phyloP scores from a whole-genome alignment of 1,140 invertebrate species.

The Caenorhabditis brenneri region DNA sequence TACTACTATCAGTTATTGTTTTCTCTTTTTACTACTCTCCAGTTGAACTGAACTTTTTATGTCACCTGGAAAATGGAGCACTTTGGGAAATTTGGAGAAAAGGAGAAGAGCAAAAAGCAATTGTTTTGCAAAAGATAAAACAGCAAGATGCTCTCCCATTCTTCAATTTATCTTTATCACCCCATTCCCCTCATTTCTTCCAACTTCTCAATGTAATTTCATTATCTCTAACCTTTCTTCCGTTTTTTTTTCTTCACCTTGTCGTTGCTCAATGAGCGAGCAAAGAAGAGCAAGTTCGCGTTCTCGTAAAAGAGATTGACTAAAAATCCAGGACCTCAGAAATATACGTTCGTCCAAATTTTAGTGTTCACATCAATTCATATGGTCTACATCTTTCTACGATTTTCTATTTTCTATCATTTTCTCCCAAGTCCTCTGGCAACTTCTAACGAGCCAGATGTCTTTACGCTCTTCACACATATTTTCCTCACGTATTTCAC shows the following conservation, averaged over 20 bases:
- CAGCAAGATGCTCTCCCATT: neutral
- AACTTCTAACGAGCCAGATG: slow-evolving; percentile 33
- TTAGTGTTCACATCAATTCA: slow-evolving; percentile 39
- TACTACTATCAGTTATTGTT: neutral
- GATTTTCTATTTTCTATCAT: neutral
- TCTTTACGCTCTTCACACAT: neutral
- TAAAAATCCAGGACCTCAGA: neutral
- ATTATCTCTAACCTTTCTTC: slow-evolving; percentile 40
- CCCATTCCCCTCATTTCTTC: slow-evolving; percentile 17
- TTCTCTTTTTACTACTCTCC: neutral
- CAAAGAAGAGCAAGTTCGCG: neutral
- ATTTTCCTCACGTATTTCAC: neutral
- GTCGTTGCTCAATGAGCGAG: slow-evolving; percentile 26
- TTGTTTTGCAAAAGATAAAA: slow-evolving; percentile 1
- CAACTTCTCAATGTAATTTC: neutral
- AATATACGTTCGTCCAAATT: neutral
- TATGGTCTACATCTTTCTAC: slow-evolving; percentile 17
- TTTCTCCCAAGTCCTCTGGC: neutral
- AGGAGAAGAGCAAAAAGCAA: neutral
- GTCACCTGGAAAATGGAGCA: neutral
- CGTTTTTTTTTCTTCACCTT: neutral
- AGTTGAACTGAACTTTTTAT: neutral
- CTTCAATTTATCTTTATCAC: slow-evolving; percentile 39
- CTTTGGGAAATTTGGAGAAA: no score
- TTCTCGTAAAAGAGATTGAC: no score